These are phyloP conservation scores for Athrips mouffetella DNA, from an alignment of 2,888 invertebrate species.

Conservation along the genomic window DNA sequence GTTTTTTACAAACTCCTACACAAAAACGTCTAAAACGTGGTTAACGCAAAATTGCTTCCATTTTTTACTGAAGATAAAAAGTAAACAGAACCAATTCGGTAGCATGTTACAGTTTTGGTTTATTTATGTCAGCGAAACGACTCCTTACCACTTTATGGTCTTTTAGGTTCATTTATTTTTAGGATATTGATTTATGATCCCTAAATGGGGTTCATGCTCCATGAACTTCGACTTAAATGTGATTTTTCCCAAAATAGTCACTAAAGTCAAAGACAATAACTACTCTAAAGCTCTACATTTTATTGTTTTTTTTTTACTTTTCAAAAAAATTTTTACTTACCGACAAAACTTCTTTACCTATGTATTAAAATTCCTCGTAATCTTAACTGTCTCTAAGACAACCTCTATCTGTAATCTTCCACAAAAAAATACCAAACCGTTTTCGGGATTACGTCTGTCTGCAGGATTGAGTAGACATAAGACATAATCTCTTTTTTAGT, in stretches of 20 bases:
- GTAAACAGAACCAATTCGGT: slow-evolving; percentile 54
- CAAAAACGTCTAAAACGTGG: slow-evolving; percentile 33
- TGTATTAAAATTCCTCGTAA: neutral
- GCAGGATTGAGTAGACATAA: slow-evolving; percentile 25
- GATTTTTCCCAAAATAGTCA: too few relatives aligned
- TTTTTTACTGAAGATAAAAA: slow-evolving; percentile 47
- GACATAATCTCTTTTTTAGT: slow-evolving; percentile 44
- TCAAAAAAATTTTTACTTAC: too few relatives aligned
- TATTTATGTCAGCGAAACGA: slow-evolving; percentile 50
- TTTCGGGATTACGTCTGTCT: slow-evolving; percentile 34
- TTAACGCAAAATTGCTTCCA: slow-evolving; percentile 38
- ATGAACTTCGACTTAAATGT: slow-evolving; percentile 13
- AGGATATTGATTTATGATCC: slow-evolving; percentile 54
- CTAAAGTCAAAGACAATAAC: too few relatives aligned
- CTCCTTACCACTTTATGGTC: slow-evolving; percentile 51
- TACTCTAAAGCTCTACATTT: too few relatives aligned
- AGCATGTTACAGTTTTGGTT: slow-evolving; percentile 57
- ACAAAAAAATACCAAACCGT: slow-evolving; percentile 39
- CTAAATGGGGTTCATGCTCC: slow-evolving; percentile 28
- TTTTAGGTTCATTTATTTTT: slow-evolving; percentile 44
- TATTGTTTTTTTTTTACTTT: too few relatives aligned
- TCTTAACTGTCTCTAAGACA: slow-evolving; percentile 6
- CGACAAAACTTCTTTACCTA: too few relatives aligned
- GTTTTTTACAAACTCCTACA: slow-evolving; percentile 17
- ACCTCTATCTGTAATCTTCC: slow-evolving; percentile 17